Conservation (phyloP, 2,888 invertebrate genomes). For the Agrenia bidenticulata region DNA sequence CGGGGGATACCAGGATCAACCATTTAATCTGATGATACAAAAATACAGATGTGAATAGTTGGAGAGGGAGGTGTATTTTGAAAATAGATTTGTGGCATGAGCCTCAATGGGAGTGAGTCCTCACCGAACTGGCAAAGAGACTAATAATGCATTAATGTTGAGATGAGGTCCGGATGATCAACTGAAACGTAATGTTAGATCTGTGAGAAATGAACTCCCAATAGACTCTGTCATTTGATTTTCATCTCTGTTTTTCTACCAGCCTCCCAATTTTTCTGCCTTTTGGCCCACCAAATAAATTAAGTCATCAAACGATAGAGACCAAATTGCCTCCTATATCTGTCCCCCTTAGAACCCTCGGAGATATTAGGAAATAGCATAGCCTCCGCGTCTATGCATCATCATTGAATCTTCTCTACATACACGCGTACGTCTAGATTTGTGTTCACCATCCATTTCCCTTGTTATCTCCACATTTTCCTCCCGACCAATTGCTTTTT, state of each 20-base stretch:
- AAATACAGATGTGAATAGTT: too few relatives aligned
- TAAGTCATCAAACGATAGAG: conserved; percentile 21
- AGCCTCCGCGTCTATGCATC: conserved; percentile 6
- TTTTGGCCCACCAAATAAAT: conserved; percentile 21
- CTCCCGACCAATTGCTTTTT: conserved; percentile 52
- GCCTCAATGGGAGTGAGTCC: background rate
- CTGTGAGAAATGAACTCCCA: conserved; percentile 54
- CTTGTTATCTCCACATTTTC: conserved; percentile 20
- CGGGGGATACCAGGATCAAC: too few relatives aligned
- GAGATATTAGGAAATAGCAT: background rate
- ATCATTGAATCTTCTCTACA: conserved; percentile 18
- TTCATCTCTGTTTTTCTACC: conserved; percentile 46
- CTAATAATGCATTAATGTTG: conserved; percentile 12
- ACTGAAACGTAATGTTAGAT: conserved; percentile 51
- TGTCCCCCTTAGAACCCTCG: background rate
- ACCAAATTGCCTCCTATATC: background rate
- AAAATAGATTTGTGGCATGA: too few relatives aligned
- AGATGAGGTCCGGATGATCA: conserved; percentile 6
- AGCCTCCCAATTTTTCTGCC: conserved; percentile 37
- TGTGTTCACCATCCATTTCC: conserved; percentile 25
- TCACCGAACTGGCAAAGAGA: background rate
- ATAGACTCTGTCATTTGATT: conserved; percentile 54
- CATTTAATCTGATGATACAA: too few relatives aligned
- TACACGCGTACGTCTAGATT: background rate
- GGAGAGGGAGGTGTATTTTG: too few relatives aligned